A percentile compares a stretch with the other conserved stretches of the same genome.
phyloP scores from a whole-genome alignment of 2,797 vertebrate genomes.

The Pseudopleuronectes americanus region DNA sequence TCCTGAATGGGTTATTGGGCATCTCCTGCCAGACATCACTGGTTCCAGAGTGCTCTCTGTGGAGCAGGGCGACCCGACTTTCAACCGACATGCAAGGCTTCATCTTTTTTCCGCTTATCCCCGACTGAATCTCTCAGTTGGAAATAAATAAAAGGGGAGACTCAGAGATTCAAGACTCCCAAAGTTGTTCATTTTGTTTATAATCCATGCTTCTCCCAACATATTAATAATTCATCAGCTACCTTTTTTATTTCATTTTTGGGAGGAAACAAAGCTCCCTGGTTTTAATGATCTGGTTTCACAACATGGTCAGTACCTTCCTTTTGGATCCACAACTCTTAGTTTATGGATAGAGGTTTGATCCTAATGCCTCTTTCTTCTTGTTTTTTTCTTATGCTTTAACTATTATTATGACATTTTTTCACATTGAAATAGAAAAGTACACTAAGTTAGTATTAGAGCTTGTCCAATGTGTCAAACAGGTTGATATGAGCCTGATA shows the following conservation, averaged over 20 bases:
- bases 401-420: too few species aligned
- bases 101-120: not conserved
- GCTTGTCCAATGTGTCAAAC: too few species aligned
- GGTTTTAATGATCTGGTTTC: not conserved
- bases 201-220: not conserved
- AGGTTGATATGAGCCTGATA: too few species aligned
- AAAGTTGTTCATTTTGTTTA: not conserved
- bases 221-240: slow-evolving; percentile 1
- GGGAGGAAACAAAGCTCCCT: too few species aligned
- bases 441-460: too few species aligned
- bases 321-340: too few species aligned
- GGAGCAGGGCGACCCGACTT: slow-evolving; percentile 31
- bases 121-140: not conserved
- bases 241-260: not conserved
- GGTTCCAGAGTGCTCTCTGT: slow-evolving; percentile 14
- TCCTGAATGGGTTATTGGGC: slow-evolving; percentile 52
- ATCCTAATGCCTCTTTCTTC: too few species aligned
- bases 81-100: not conserved
- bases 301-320: too few species aligned
- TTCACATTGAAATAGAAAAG: too few species aligned
- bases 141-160: not conserved
- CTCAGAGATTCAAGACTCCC: not conserved
- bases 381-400: too few species aligned
- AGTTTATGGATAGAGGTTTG: too few species aligned
- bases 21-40: slow-evolving; percentile 34